phyloP scores from a whole-genome alignment of 2,888 invertebrate species.

The Thymelicus acteon region DNA sequence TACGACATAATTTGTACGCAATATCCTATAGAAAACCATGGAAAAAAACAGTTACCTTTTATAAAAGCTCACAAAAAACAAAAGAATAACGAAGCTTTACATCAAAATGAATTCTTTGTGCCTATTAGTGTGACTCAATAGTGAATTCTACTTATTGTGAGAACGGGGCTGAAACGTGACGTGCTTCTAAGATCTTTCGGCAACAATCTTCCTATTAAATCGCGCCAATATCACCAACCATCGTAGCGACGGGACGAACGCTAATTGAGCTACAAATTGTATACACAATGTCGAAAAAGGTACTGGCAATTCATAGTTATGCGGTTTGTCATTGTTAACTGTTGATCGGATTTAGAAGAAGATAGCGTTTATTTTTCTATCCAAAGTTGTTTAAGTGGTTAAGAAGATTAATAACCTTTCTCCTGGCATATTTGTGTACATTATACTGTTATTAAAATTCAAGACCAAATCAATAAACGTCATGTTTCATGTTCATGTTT shows the following conservation, averaged over 20 bases:
- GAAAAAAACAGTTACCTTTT: too few relatives aligned
- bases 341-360: neutral
- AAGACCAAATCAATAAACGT: constrained; percentile 10
- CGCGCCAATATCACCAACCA: constrained; percentile 27
- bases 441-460: constrained; percentile 5
- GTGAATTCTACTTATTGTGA: constrained; percentile 39
- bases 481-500: constrained; percentile 7
- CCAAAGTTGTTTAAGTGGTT: too few relatives aligned
- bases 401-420: constrained; percentile 2
- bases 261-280: constrained; percentile 17
- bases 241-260: constrained; percentile 14
- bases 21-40: too few relatives aligned
- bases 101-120: neutral
- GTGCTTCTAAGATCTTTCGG: constrained; percentile 43
- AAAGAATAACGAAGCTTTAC: neutral
- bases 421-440: neutral
- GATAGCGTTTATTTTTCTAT: too few relatives aligned
- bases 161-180: constrained; percentile 51
- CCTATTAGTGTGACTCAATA: constrained; percentile 5
- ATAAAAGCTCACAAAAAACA: neutral
- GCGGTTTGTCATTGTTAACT: neutral
- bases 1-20: too few relatives aligned
- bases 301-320: neutral
- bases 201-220: constrained; percentile 43
- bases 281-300: constrained; percentile 3